Evolutionary conservation across 2,888 invertebrate genomes (phyloP).

Genomic region (Calliphora vomitoria): DNA sequence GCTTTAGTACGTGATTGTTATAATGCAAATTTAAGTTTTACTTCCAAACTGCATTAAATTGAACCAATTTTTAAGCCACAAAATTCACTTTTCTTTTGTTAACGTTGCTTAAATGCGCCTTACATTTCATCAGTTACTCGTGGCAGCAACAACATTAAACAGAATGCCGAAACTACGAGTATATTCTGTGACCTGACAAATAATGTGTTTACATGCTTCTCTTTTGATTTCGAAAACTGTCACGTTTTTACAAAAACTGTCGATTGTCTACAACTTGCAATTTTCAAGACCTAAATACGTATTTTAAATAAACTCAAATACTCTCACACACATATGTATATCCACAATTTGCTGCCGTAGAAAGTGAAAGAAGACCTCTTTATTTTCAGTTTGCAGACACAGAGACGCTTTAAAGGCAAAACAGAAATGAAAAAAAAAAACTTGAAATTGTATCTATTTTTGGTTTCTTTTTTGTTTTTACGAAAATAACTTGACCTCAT

Average conservation of each 20-base stretch:
- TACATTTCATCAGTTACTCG: neutral
- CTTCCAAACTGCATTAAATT: too few species aligned
- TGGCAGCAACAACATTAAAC: neutral
- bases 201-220: neutral
- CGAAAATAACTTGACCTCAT: slow-evolving; percentile 59
- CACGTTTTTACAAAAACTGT: slow-evolving; percentile 24
- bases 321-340: neutral
- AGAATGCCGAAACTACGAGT: neutral
- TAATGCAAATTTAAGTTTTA: too few species aligned
- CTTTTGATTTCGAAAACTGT: slow-evolving; percentile 22
- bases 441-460: neutral
- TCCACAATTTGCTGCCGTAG: neutral
- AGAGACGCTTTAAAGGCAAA: slow-evolving; percentile 29
- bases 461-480: slow-evolving; percentile 23
- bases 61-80: too few species aligned
- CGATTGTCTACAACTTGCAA: slow-evolving; percentile 55
- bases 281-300: slow-evolving; percentile 59
- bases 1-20: too few species aligned
- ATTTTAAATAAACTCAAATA: neutral
- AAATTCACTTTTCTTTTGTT: too few species aligned
- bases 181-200: neutral
- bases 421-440: neutral
- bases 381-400: slow-evolving; percentile 38
- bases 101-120: neutral
- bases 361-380: slow-evolving; percentile 55